Evolutionary conservation across 2,113 vertebrate species (phyloP), one percentile per base, ranked within the genome.

Genomic region (Rutilus rutilus): DNA sequence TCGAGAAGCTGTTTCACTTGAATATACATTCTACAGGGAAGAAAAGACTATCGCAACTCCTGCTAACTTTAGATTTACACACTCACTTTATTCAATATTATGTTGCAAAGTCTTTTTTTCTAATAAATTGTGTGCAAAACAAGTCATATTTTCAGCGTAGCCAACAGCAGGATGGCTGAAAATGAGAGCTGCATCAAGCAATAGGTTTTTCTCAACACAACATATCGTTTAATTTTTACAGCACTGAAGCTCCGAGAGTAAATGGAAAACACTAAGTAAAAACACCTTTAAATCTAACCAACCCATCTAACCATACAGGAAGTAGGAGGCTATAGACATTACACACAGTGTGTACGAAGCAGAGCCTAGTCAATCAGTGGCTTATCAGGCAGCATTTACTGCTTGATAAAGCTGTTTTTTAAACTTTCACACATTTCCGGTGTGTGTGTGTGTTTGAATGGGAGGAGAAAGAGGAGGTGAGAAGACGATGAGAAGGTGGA

Each of bases 251-350:
- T 71, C 33, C 1, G 9, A 21, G 21, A 45, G 36, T 50, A 9
- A 67, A 6, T 71, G 50, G 65, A 57, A 65, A 83, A 39, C 64
- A 73, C 30, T 65, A 54, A 25, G 11, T n/a, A 23, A 36, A n/a
- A 33, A 1, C 17, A 52, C 54, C 79, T 50, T 45, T 11, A 25
- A 65, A 64, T 47, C 78, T 80, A 64, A 25, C 39, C 60, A 69
- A n/a, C 27, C 3, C 25, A 57, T 73, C 42, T 69, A 71, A 71
- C 25, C 64, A 69, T 71, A 21, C 64, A 71, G 80, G 45, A 82
- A 71, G 15, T 81, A 45, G 27, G 65, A 83, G 67, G 50, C 42
- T 27, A 23, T 74, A 47, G 67, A 71, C 17, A 23, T 57, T 21
- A 57, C 54, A 57, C 54, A 23, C 6, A 23, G 54, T 8, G 19